phyloP scores from a whole-genome alignment of 2,888 invertebrate genomes.

The Eristalis intricaria region DNA sequence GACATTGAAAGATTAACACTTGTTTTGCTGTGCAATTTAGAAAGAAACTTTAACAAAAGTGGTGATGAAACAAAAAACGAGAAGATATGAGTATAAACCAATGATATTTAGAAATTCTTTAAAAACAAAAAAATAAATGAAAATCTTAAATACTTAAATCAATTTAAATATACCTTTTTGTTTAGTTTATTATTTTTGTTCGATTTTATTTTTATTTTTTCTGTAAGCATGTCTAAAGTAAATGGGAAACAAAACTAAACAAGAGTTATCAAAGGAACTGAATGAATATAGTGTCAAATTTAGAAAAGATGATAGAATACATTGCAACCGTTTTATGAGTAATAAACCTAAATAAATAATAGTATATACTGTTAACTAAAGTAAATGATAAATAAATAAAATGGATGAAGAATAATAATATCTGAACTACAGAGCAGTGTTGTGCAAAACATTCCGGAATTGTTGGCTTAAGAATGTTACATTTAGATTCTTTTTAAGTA shows the following conservation, averaged over 20 bases:
- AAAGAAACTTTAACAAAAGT: slow-evolving; percentile 29
- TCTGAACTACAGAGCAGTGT: slow-evolving; percentile 33
- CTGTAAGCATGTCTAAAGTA: slow-evolving; percentile 38
- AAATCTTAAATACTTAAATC: slow-evolving; percentile 5
- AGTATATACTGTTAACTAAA: slow-evolving; percentile 39
- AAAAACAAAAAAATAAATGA: slow-evolving; percentile 7
- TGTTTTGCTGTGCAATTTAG: slow-evolving; percentile 68
- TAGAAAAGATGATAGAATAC: slow-evolving; percentile 53
- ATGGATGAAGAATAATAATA: slow-evolving; percentile 8
- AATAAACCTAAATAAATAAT: slow-evolving; percentile 33
- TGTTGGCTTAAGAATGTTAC: slow-evolving; percentile 1
- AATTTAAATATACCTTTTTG: slow-evolving; percentile 29
- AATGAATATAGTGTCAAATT: slow-evolving; percentile 69
- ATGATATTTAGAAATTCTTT: slow-evolving; percentile 51
- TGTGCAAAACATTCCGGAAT: slow-evolving; percentile 1
- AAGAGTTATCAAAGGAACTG: slow-evolving; percentile 60
- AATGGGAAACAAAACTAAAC: slow-evolving; percentile 56
- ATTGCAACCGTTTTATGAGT: background rate
- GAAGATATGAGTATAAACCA: slow-evolving; percentile 27
- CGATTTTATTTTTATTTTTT: slow-evolving; percentile 29
- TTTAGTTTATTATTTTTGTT: slow-evolving; percentile 21
- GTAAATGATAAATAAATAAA: slow-evolving; percentile 45
- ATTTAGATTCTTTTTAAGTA: slow-evolving; percentile 25
- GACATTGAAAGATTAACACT: slow-evolving; percentile 56
- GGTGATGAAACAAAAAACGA: background rate